A percentile compares a stretch with the other conserved stretches of the same genome.
phyloP scores from a whole-genome alignment of 2,888 invertebrate genomes.

The Mythimna ferrago region DNA sequence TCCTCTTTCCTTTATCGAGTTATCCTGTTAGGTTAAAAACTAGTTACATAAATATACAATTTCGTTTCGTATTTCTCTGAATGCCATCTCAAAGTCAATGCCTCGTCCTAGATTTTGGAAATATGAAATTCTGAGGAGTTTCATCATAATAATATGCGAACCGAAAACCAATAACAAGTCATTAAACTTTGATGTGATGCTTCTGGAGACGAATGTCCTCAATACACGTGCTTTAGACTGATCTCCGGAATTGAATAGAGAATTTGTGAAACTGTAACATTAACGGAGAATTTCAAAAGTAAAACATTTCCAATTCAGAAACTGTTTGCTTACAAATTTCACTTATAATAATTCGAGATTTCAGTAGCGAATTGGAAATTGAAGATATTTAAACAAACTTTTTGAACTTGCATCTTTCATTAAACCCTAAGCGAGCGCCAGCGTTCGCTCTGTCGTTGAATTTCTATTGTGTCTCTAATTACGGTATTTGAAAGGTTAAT shows the following conservation, averaged over 20 bases:
- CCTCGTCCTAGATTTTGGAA: conserved; percentile 55
- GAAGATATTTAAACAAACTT: not conserved
- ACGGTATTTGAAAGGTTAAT: not conserved
- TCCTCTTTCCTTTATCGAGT: not conserved
- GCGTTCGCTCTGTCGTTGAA: too few relatives aligned
- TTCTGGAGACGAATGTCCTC: conserved; percentile 5
- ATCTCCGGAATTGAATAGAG: not conserved
- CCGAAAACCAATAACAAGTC: conserved; percentile 33
- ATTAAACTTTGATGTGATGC: conserved; percentile 9
- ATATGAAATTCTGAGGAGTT: conserved; percentile 51
- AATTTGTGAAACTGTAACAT: not conserved
- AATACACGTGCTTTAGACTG: conserved; percentile 3
- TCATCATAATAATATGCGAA: conserved; percentile 18
- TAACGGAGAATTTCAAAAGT: not conserved
- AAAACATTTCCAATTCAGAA: not conserved
- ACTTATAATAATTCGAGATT: not conserved
- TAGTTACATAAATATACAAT: conserved; percentile 24
- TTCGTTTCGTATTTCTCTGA: conserved; percentile 17
- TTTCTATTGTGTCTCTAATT: too few relatives aligned
- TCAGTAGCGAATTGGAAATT: not conserved
- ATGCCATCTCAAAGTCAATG: conserved; percentile 59
- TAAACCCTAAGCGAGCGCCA: too few relatives aligned
- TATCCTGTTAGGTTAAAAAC: conserved; percentile 40
- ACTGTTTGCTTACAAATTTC: not conserved
- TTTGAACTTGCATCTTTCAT: not conserved